These are phyloP conservation scores for Leptopilina boulardi DNA, from an alignment of 1,140 invertebrate species.

Conservation along the genomic window DNA sequence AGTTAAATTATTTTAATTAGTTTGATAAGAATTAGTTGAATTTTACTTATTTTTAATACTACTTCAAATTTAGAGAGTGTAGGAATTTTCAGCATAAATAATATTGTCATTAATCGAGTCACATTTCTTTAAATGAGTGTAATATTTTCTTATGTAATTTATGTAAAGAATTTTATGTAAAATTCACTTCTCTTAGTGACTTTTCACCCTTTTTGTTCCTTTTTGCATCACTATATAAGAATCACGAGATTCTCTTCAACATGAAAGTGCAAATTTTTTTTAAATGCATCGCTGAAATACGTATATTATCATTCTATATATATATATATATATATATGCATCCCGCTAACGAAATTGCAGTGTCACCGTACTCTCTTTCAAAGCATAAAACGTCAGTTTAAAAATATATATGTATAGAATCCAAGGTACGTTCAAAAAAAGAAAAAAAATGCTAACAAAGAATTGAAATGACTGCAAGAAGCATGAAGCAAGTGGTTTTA, in stretches of 20 bases:
- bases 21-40: too few species aligned
- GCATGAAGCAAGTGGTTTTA: neutral
- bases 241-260: constrained; percentile 28
- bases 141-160: neutral
- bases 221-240: constrained; percentile 33
- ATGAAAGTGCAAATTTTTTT: constrained; percentile 63
- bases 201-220: constrained; percentile 31
- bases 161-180: neutral
- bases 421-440: neutral
- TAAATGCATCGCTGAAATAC: constrained; percentile 49
- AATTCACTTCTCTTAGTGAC: constrained; percentile 13
- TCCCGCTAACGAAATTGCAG: constrained; percentile 58
- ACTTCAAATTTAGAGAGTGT: too few species aligned
- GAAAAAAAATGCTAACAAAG: constrained; percentile 23
- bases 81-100: too few species aligned
- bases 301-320: constrained; percentile 36
- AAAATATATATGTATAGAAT: constrained; percentile 26
- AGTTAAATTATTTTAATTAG: too few species aligned
- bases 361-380: constrained; percentile 56
- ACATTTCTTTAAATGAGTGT: too few species aligned
- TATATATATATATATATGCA: too few species aligned
- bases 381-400: constrained; percentile 34
- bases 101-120: too few species aligned
- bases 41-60: too few species aligned
- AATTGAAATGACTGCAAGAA: neutral